Evolutionary conservation across 35 echinoderm and acorn worm genomes (phyloP).

Genomic region (Stichopus chloronotus): DNA sequence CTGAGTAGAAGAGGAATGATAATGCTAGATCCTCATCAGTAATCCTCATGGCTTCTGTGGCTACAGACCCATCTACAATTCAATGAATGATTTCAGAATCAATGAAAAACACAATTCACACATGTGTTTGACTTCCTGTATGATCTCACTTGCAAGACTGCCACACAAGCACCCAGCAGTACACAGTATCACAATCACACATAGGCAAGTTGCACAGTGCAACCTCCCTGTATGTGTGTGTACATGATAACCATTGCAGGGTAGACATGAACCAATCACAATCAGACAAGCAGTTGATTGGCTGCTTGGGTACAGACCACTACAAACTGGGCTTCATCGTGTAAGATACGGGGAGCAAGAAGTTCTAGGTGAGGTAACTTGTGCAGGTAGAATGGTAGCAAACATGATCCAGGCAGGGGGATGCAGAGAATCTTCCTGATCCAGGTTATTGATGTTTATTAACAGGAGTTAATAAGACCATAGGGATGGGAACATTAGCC

Average conservation of each 20-base stretch:
- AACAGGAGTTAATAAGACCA: no score
- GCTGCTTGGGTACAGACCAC: neutral
- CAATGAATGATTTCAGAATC: neutral
- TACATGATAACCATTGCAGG: neutral
- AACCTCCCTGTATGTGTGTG: neutral
- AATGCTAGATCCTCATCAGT: neutral
- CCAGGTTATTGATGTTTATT: no score
- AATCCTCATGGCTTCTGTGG: neutral
- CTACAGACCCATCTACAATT: neutral
- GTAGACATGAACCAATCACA: neutral
- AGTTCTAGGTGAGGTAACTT: no score
- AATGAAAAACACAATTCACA: neutral
- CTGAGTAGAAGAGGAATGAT: neutral
- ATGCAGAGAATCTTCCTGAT: no score
- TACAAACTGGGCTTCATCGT: no score
- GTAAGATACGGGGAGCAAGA: no score
- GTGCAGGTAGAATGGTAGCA: no score
- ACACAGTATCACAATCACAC: neutral
- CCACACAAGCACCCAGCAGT: no score
- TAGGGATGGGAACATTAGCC: no score
- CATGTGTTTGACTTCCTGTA: neutral
- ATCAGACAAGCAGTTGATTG: neutral
- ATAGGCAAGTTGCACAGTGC: neutral
- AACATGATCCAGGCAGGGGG: no score
- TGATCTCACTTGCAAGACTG: neutral